Percentiles rank a stretch among this genome's conserved stretches.
phyloP scores from a whole-genome alignment of 2,113 vertebrate genomes.

The Balaenoptera acutorostrata region DNA sequence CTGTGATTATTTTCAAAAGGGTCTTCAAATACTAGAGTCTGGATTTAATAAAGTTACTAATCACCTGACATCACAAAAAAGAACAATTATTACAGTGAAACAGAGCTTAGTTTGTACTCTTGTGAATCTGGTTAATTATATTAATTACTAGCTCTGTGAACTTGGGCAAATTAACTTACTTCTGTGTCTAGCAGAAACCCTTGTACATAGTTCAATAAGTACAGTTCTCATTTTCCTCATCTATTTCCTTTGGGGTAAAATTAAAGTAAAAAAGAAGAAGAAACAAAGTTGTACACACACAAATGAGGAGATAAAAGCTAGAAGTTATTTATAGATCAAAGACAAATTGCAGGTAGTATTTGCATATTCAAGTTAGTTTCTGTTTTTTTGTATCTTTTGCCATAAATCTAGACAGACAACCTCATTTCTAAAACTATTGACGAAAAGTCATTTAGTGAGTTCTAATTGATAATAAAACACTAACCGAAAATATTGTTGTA shows the following conservation, averaged over 20 bases:
- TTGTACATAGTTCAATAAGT: not conserved
- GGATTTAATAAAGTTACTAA: not conserved
- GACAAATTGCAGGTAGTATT: not conserved
- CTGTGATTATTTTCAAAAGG: not conserved
- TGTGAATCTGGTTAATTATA: not conserved
- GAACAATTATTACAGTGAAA: not conserved
- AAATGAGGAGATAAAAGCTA: not conserved
- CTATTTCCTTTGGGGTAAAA: not conserved
- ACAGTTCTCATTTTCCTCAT: not conserved
- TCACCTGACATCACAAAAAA: not conserved
- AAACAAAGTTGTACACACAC: not conserved
- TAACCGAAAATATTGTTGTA: not conserved
- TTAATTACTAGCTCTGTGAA: not conserved
- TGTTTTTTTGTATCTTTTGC: not conserved
- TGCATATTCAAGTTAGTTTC: not conserved
- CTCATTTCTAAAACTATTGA: not conserved
- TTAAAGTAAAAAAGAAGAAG: not conserved
- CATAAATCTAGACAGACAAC: not conserved
- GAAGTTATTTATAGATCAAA: not conserved
- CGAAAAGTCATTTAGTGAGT: not conserved
- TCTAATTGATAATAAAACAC: not conserved
- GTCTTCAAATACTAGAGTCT: not conserved
- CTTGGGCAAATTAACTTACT: not conserved
- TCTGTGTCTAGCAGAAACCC: not conserved
- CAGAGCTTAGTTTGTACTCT: not conserved